Conservation (phyloP, 2,113 vertebrate genomes). For the Brienomyrus longianalis region DNA sequence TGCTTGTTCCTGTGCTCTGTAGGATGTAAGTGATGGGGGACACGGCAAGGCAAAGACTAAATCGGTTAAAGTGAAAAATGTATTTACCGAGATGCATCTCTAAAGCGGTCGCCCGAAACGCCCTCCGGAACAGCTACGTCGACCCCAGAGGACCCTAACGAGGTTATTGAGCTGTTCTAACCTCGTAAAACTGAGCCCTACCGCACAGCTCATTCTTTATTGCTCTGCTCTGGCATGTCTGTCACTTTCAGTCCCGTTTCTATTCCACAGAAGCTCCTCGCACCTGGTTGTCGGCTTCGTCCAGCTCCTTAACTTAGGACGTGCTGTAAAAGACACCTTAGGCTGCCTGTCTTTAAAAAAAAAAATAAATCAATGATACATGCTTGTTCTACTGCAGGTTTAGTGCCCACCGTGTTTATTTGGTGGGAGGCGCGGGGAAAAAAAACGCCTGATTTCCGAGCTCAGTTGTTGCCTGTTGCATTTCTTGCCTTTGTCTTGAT, state of each 20-base stretch:
- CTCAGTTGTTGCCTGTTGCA: not conserved
- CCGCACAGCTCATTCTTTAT: constrained; percentile 34
- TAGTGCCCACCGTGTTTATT: not conserved
- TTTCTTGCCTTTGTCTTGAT: not conserved
- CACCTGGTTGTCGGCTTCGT: constrained; percentile 12
- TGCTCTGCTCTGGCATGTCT: constrained; percentile 34
- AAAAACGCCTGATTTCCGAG: not conserved
- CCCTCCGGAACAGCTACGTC: constrained; percentile 39
- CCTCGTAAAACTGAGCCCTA: constrained; percentile 47
- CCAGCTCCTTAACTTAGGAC: not conserved
- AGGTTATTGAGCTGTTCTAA: constrained; percentile 53
- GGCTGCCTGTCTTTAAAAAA: not conserved
- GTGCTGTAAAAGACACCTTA: not conserved
- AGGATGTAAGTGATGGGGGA: constrained; percentile 62
- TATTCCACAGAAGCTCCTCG: constrained; percentile 35
- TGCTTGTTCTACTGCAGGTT: not conserved
- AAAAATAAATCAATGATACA: not conserved
- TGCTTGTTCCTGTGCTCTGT: constrained; percentile 47
- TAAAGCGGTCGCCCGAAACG: constrained; percentile 23
- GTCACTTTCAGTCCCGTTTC: constrained; percentile 38
- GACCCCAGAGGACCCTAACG: constrained; percentile 44
- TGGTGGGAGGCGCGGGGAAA: not conserved
- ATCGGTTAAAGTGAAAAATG: constrained; percentile 52
- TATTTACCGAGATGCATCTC: constrained; percentile 36
- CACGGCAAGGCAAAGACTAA: constrained; percentile 54